These are phyloP conservation scores for Eustalomyia histrio DNA, from an alignment of 2,888 invertebrate genomes.

Conservation along the genomic window DNA sequence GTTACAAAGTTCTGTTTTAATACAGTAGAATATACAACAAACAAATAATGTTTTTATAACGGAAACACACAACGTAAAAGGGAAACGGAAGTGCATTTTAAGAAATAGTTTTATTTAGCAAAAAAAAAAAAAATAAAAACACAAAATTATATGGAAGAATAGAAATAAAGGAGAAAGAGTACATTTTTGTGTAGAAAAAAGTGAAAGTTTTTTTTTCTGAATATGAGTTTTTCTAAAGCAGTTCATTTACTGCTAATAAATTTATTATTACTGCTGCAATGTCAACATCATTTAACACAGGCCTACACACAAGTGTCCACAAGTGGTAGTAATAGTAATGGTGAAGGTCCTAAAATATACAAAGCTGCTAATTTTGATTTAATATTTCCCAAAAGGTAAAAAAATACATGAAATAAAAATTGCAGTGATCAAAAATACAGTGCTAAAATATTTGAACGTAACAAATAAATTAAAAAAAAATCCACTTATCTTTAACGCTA, in stretches of 20 bases:
- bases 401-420: not conserved
- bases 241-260: conserved; percentile 22
- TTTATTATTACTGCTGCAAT: conserved; percentile 31
- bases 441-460: no score
- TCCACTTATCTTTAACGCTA: no score
- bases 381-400: conserved; percentile 77
- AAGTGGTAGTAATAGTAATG: conserved; percentile 66
- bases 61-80: conserved; percentile 48
- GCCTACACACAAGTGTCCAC: conserved; percentile 74
- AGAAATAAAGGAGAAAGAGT: conserved; percentile 9
- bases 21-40: not conserved
- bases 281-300: not conserved
- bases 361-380: conserved; percentile 77
- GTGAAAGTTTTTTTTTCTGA: conserved; percentile 24
- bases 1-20: conserved; percentile 26
- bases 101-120: conserved; percentile 48
- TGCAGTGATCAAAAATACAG: no score
- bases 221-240: conserved; percentile 40
- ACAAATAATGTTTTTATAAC: conserved; percentile 48
- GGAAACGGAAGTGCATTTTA: conserved; percentile 61
- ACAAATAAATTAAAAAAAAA: no score
- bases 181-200: conserved; percentile 18
- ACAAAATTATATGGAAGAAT: conserved; percentile 15
- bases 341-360: conserved; percentile 73
- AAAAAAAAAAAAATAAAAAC: no score